Evolutionary conservation across 1,140 invertebrate genomes (phyloP).

Genomic region (Pachyrhynchus sulphureomaculatus): DNA sequence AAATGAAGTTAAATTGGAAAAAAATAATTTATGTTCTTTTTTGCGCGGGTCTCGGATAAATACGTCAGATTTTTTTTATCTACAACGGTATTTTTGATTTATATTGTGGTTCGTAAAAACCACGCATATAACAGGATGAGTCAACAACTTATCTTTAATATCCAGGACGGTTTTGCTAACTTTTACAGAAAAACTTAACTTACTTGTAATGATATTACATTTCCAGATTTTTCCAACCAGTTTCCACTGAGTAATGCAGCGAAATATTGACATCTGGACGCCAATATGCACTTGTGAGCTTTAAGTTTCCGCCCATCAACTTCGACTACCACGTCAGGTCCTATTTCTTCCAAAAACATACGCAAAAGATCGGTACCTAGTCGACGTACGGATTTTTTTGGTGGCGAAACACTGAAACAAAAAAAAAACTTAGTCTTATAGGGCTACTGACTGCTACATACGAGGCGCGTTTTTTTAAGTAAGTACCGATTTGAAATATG

Average conservation of each 20-base stretch:
- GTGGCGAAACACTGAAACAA: slow-evolving; percentile 36
- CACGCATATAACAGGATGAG: no score
- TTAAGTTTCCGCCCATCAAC: slow-evolving; percentile 76
- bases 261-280: slow-evolving; percentile 88
- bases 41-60: no score
- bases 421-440: neutral
- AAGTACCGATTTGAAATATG: no score
- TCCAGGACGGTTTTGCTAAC: no score
- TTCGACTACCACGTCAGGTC: slow-evolving; percentile 73
- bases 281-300: slow-evolving; percentile 87
- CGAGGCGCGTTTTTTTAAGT: no score
- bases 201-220: slow-evolving; percentile 66
- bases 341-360: slow-evolving; percentile 88
- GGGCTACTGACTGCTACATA: neutral
- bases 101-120: no score
- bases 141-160: no score
- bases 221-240: slow-evolving; percentile 76
- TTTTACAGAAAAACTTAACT: no score
- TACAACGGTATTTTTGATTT: no score
- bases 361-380: slow-evolving; percentile 82
- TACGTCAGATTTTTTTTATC: no score
- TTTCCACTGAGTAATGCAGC: slow-evolving; percentile 84
- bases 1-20: no score
- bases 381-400: slow-evolving; percentile 55
- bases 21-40: no score